phyloP scores from a whole-genome alignment of 2,113 vertebrate genomes.

The Sander lucioperca region DNA sequence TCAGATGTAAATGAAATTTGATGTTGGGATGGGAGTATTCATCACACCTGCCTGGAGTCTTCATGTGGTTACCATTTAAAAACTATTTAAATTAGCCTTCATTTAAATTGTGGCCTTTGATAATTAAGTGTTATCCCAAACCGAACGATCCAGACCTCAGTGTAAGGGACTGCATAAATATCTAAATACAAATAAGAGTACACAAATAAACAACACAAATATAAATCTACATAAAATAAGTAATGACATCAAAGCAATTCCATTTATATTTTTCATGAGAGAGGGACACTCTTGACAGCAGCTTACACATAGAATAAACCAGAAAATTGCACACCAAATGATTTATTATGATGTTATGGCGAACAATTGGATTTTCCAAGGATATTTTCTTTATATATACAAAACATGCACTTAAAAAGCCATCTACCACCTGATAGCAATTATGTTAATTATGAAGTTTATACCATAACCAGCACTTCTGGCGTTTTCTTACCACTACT shows the following conservation, averaged over 20 bases:
- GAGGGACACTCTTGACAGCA: background rate
- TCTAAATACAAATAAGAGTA: background rate
- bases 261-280: background rate
- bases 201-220: background rate
- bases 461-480: conserved; percentile 34
- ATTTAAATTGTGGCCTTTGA: conserved; percentile 59
- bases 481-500: conserved; percentile 1
- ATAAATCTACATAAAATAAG: background rate
- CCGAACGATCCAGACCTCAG: background rate
- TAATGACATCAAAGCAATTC: background rate
- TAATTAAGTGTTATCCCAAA: conserved; percentile 17
- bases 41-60: conserved; percentile 48
- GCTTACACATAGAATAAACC: background rate
- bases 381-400: conserved; percentile 37
- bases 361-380: conserved; percentile 19
- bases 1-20: conserved; percentile 58
- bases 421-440: conserved; percentile 26
- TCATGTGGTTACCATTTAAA: conserved; percentile 47
- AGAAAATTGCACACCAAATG: conserved; percentile 9
- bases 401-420: conserved; percentile 45
- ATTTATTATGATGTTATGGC: conserved; percentile 19
- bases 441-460: conserved; percentile 47
- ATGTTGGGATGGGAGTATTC: conserved; percentile 49
- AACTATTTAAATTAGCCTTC: conserved; percentile 52
- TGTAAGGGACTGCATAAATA: background rate